These are phyloP conservation scores for Nycticryphes semicollaris DNA, from an alignment of 2,113 vertebrate species.

Conservation along the genomic window DNA sequence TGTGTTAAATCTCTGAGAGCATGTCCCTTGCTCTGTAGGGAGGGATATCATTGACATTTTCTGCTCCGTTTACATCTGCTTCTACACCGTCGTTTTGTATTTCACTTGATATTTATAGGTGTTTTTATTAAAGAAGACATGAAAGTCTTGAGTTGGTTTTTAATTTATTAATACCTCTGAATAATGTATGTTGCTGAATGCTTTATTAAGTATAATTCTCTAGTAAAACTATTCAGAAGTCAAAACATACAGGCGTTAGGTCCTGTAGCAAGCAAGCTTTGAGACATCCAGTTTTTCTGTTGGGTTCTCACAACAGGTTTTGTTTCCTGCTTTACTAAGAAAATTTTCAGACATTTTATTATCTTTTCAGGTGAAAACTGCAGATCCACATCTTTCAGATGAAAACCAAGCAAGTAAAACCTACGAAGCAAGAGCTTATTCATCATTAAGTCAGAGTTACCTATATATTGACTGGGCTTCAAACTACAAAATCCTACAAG, in stretches of 20 bases:
- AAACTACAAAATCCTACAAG: constrained; percentile 60
- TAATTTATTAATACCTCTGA: background rate
- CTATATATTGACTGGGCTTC: constrained; percentile 85
- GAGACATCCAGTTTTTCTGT: too few species aligned
- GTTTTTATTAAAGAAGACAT: background rate
- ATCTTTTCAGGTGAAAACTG: constrained; percentile 80
- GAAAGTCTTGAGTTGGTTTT: background rate
- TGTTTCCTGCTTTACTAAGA: background rate
- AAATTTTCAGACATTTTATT: background rate
- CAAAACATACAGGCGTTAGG: background rate
- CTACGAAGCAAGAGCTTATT: constrained; percentile 79
- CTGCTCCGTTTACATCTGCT: background rate
- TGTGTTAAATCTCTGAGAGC: background rate
- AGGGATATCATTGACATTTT: background rate
- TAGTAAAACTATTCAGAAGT: background rate
- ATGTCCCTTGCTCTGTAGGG: background rate
- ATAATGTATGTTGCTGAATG: background rate
- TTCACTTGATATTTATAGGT: background rate
- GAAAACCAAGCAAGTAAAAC: constrained; percentile 77
- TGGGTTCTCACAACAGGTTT: background rate
- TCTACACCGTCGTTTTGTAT: background rate
- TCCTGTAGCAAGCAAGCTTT: too few species aligned
- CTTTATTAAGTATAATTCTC: background rate
- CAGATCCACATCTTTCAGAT: constrained; percentile 68
- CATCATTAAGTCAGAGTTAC: constrained; percentile 85